Evolutionary conservation across 2,113 vertebrate species (phyloP), one percentile per base, ranked within the genome.

Genomic region (Mohoua ochrocephala): DNA sequence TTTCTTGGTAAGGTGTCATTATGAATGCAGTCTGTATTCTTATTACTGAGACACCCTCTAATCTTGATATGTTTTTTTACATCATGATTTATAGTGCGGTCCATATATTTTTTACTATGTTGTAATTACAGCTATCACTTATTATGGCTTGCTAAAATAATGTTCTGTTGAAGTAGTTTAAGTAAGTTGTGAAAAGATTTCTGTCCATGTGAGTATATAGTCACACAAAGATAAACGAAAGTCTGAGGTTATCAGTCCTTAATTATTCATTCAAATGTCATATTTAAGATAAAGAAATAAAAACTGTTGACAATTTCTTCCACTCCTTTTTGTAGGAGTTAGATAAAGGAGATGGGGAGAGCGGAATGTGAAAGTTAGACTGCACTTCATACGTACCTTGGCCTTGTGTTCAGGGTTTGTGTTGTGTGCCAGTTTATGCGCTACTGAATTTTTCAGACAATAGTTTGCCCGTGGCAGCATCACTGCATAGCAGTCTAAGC

Each of bases 271-370:
- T 91, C n/a, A 64, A 13, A 57, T 70, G 17, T 56, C 37, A 10
- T 71, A 53, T 80, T 65, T 54, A 81, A 87, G 74, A 42, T 78
- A 49, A 84, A 64, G 50, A 81, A 90, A 49, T 78, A 37, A 60
- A 77, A 84, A 11, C 23, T 42, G 6, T 65, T 84, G 67, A n/a
- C 21, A 24, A 2, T 11, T 79, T 78, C 31, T 16, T 70, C 15
- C 13, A 8, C 33, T 73, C 27, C 9, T 63, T 80, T 74, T 79
- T 81, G 33, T 74, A 78, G n/a, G 42, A 30, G 33, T 84, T 94
- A 74, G 33, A 16, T 79, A 27, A 56, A 70, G 60, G 45, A 82
- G 22, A 15, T 69, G 28, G 26, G 12, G 23, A 69, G 67, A 84
- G 30, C 20, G 4, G 53, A 79, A 67, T n/a, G 45, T 68, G 37